A percentile compares a stretch with the other conserved stretches of the same genome.
phyloP scores from a whole-genome alignment of 2,797 vertebrate species.

The Gallinago solitaria region DNA sequence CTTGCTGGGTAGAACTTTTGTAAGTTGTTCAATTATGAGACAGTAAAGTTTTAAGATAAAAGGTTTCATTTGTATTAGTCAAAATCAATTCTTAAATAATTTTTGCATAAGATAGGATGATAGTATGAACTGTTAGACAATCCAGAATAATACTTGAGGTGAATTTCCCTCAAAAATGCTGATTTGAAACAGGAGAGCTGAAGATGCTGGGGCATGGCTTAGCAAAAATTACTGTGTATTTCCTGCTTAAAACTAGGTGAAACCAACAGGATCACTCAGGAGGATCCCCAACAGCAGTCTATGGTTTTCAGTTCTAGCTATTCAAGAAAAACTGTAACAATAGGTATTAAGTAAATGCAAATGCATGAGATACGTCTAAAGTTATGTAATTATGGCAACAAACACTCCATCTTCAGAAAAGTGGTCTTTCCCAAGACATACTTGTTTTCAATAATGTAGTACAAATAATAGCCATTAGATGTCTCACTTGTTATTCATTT shows the following conservation, averaged over 20 bases:
- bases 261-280: not conserved
- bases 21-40: not conserved
- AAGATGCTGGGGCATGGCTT: not conserved
- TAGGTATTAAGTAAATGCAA: not conserved
- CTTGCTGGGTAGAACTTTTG: not conserved
- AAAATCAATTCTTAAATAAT: not conserved
- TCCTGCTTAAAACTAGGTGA: not conserved
- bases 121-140: not conserved
- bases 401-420: not conserved
- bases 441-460: not conserved
- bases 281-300: not conserved
- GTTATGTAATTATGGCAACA: not conserved
- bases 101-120: not conserved
- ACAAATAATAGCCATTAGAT: constrained; percentile 52
- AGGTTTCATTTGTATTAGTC: not conserved
- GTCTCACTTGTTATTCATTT: constrained; percentile 24
- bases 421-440: not conserved
- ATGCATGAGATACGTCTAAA: not conserved
- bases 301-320: not conserved
- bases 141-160: not conserved
- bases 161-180: not conserved
- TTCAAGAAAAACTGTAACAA: not conserved
- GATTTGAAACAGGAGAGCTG: not conserved
- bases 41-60: not conserved
- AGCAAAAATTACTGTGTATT: not conserved